A percentile compares a stretch with the other conserved stretches of the same genome.
phyloP scores from a whole-genome alignment of 1,140 invertebrate genomes.

The Oncopodura yosiiana region DNA sequence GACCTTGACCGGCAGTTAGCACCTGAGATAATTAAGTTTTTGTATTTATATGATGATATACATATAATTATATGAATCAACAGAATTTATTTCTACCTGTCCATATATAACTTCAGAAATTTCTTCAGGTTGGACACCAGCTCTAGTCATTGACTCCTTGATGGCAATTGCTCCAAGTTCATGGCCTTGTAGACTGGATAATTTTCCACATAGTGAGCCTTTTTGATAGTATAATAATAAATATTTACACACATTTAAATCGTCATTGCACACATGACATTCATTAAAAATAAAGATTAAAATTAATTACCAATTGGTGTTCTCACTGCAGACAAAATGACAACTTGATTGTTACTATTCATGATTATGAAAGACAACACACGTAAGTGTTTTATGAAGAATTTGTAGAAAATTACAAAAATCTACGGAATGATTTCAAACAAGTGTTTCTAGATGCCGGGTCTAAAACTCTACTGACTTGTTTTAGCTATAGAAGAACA shows the following conservation, averaged over 20 bases:
- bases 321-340: conserved; percentile 55
- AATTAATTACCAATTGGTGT: conserved; percentile 53
- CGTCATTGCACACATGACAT: background rate
- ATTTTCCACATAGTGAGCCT: conserved; percentile 61
- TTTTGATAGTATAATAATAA: conserved; percentile 7
- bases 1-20: conserved; percentile 61
- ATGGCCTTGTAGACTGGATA: conserved; percentile 57
- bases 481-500: too few species aligned
- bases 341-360: conserved; percentile 37
- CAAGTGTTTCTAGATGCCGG: too few species aligned
- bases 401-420: too few species aligned
- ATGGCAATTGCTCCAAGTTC: conserved; percentile 68
- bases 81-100: conserved; percentile 49
- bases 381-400: too few species aligned
- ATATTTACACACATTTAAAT: conserved; percentile 7
- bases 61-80: background rate
- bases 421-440: too few species aligned
- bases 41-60: background rate
- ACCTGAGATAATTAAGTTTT: conserved; percentile 42
- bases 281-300: conserved; percentile 9
- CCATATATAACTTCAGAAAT: conserved; percentile 78
- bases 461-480: too few species aligned
- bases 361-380: background rate
- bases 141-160: conserved; percentile 56
- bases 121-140: conserved; percentile 50